Conservation (phyloP, 2,797 vertebrate species). For the Galaxias olidus region DNA sequence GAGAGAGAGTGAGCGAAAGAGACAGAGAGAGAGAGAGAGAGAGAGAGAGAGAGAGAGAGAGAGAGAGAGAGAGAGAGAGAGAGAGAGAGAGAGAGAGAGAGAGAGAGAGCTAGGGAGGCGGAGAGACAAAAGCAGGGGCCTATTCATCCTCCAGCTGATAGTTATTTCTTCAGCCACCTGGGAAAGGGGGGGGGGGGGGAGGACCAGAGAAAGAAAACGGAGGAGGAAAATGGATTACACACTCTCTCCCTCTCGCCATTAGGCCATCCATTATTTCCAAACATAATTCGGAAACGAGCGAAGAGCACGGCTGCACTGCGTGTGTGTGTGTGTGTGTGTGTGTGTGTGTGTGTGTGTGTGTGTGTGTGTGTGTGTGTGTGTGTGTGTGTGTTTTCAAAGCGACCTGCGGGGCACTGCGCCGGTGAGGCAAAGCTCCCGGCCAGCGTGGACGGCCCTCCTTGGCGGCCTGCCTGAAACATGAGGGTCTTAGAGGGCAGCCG, state of each 20-base stretch:
- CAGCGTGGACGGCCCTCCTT: conserved; percentile 56
- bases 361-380: conserved; percentile 21
- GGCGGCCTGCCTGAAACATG: conserved; percentile 58
- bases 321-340: conserved; percentile 29
- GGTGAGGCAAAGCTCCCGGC: conserved; percentile 49
- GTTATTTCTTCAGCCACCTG: conserved; percentile 52
- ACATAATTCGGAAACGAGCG: conserved; percentile 60
- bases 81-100: not conserved
- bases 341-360: conserved; percentile 28
- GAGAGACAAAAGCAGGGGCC: not conserved
- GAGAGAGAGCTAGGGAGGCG: not conserved
- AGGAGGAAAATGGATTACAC: conserved; percentile 37
- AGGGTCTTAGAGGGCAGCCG: conserved; percentile 54
- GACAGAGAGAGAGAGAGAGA: not conserved
- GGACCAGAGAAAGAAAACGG: not conserved
- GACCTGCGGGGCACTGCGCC: conserved; percentile 47
- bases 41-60: conserved; percentile 8
- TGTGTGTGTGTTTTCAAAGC: conserved; percentile 11
- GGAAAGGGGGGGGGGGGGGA: conserved; percentile 24
- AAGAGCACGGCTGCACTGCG: conserved; percentile 45
- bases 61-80: conserved; percentile 43
- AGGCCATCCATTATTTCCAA: conserved; percentile 59
- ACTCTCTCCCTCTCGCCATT: conserved; percentile 61
- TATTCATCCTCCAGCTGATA: not conserved
- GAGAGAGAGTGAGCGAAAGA: not conserved